phyloP scores from a whole-genome alignment of 2,888 invertebrate species.

The Ennomos quercinarius region DNA sequence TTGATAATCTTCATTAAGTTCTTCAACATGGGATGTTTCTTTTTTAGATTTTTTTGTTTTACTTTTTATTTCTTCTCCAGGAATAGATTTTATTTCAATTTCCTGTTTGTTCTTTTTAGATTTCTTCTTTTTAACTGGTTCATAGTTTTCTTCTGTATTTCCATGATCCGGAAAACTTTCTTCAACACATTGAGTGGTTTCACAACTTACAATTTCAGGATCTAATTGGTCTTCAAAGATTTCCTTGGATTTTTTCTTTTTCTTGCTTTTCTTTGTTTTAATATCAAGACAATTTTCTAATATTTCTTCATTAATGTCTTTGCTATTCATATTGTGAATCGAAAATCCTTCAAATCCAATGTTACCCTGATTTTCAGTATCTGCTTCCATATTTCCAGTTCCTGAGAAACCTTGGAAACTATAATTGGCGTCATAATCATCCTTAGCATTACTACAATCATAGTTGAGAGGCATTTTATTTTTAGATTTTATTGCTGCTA shows the following conservation, averaged over 20 bases:
- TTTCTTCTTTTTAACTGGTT: conserved; percentile 42
- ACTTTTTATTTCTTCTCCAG: conserved; percentile 40
- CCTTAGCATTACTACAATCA: conserved; percentile 40
- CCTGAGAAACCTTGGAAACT: conserved; percentile 69
- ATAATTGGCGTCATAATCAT: conserved; percentile 59
- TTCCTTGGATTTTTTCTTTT: conserved; percentile 52
- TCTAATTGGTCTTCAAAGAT: background rate
- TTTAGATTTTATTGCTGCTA: conserved; percentile 78
- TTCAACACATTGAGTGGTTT: background rate
- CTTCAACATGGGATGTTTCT: conserved; percentile 20
- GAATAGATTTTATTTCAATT: conserved; percentile 28
- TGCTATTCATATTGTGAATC: conserved; percentile 34
- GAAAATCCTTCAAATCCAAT: conserved; percentile 51
- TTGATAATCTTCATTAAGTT: conserved; percentile 44
- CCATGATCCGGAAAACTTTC: conserved; percentile 23
- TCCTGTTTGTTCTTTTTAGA: conserved; percentile 42
- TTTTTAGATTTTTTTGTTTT: conserved; percentile 49
- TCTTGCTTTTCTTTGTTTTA: conserved; percentile 49
- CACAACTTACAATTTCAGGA: conserved; percentile 12
- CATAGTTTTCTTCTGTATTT: conserved; percentile 29
- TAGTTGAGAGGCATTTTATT: conserved; percentile 55
- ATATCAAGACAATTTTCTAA: conserved; percentile 15
- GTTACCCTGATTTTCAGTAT: conserved; percentile 36
- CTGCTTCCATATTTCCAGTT: conserved; percentile 47
- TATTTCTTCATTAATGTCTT: conserved; percentile 24